Percentiles rank a stretch among this genome's conserved stretches.
Evolutionary conservation across 2,888 invertebrate species (phyloP).

Genomic region (Hirtodrosophila trivittata): DNA sequence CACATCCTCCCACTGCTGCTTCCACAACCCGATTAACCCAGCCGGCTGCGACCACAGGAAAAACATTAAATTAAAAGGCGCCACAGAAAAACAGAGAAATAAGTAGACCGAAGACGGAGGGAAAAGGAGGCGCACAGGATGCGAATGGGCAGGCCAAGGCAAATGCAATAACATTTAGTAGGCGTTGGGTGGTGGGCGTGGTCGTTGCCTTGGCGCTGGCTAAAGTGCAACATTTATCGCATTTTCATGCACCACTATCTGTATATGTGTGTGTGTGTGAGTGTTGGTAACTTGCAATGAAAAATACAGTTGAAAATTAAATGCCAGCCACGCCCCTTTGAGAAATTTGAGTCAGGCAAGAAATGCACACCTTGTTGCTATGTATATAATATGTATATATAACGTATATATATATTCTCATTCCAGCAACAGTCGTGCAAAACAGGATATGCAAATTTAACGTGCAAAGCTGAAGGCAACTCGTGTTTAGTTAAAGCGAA

Average conservation of each 20-base stretch:
- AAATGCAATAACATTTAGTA: conserved; percentile 49
- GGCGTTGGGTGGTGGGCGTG: conserved; percentile 13
- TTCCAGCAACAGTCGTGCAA: too few species aligned
- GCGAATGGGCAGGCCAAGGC: conserved; percentile 30
- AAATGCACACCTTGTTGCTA: conserved; percentile 52
- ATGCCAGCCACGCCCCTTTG: conserved; percentile 56
- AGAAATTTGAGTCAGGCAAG: conserved; percentile 7
- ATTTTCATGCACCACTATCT: conserved; percentile 16
- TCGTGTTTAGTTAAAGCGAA: too few species aligned
- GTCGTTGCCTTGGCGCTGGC: conserved; percentile 38
- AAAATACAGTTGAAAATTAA: conserved; percentile 53
- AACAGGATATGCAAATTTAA: too few species aligned
- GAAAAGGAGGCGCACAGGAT: conserved; percentile 33
- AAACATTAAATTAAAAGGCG: conserved; percentile 60
- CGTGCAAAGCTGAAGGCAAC: too few species aligned
- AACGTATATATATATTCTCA: too few species aligned
- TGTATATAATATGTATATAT: too few species aligned
- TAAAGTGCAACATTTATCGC: conserved; percentile 40
- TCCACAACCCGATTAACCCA: too few species aligned
- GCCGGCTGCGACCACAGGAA: conserved; percentile 36
- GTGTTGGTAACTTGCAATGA: conserved; percentile 18
- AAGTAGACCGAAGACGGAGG: conserved; percentile 5
- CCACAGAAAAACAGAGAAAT: conserved; percentile 19
- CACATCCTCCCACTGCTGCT: too few species aligned
- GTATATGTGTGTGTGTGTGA: conserved; percentile 20